Evolutionary conservation across 2,797 vertebrate species (phyloP).

Genomic region (Enteromius paludinosus): DNA sequence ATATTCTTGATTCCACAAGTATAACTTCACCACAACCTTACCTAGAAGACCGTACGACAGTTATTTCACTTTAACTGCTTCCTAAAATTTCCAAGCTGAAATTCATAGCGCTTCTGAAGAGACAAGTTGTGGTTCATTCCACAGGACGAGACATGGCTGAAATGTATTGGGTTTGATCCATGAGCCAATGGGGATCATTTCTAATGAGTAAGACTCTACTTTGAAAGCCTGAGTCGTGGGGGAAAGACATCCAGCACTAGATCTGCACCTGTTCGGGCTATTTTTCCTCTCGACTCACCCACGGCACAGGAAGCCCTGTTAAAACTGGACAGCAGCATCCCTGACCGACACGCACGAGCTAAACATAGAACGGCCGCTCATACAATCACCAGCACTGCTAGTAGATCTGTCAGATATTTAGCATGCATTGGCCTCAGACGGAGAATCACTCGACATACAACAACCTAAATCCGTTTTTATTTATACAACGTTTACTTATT

Average conservation of each 20-base stretch:
- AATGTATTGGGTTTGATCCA: constrained; percentile 50
- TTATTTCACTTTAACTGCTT: not conserved
- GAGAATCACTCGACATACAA: not conserved
- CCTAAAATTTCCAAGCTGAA: not conserved
- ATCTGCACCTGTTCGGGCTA: constrained; percentile 25
- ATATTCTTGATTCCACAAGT: not conserved
- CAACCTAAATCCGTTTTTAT: not conserved
- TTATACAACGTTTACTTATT: too few relatives aligned
- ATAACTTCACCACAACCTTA: not conserved
- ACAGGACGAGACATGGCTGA: constrained; percentile 6
- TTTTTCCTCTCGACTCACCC: constrained; percentile 16
- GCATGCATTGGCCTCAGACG: not conserved
- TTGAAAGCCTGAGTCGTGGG: constrained; percentile 71
- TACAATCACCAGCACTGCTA: not conserved
- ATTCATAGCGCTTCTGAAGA: not conserved
- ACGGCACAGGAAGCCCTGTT: constrained; percentile 13
- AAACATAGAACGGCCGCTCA: constrained; percentile 22
- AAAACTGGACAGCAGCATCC: constrained; percentile 1
- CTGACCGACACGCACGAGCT: not conserved
- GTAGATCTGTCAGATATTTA: not conserved
- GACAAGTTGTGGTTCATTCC: not conserved
- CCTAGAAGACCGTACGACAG: not conserved
- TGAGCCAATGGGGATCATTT: constrained; percentile 52
- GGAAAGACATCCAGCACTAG: constrained; percentile 21
- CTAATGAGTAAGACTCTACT: constrained; percentile 73